phyloP scores from a whole-genome alignment of 2,888 invertebrate genomes.

The Phengaris arion region DNA sequence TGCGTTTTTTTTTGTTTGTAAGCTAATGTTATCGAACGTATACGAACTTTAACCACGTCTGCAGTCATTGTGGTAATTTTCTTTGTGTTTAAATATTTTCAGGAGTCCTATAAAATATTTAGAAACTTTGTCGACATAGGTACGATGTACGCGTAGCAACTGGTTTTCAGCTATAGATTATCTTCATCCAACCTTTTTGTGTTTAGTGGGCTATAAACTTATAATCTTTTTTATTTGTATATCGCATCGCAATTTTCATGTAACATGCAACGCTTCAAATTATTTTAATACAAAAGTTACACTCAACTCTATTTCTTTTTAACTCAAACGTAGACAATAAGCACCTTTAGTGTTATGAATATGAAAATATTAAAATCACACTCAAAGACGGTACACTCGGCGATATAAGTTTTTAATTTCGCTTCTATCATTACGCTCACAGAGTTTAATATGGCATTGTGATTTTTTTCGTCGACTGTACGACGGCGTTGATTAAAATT shows the following conservation, averaged over 20 bases:
- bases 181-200: no score
- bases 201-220: not conserved
- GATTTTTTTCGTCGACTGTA: constrained; percentile 38
- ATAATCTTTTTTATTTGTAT: not conserved
- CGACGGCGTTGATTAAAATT: constrained; percentile 65
- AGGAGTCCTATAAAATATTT: no score
- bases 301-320: not conserved
- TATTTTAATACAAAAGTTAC: not conserved
- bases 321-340: not conserved
- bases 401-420: constrained; percentile 34
- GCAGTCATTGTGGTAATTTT: no score
- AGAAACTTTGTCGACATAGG: no score
- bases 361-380: constrained; percentile 1
- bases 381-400: constrained; percentile 29
- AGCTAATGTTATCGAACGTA: no score
- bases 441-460: constrained; percentile 38
- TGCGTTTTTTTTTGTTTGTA: no score
- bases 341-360: constrained; percentile 20
- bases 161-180: no score
- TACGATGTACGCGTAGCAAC: no score
- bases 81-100: no score
- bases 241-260: not conserved
- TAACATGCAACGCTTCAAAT: not conserved
- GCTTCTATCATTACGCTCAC: constrained; percentile 34
- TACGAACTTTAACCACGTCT: no score